Evolutionary conservation across 2,113 vertebrate species (phyloP).

Genomic region (Atlantisia rogersi): DNA sequence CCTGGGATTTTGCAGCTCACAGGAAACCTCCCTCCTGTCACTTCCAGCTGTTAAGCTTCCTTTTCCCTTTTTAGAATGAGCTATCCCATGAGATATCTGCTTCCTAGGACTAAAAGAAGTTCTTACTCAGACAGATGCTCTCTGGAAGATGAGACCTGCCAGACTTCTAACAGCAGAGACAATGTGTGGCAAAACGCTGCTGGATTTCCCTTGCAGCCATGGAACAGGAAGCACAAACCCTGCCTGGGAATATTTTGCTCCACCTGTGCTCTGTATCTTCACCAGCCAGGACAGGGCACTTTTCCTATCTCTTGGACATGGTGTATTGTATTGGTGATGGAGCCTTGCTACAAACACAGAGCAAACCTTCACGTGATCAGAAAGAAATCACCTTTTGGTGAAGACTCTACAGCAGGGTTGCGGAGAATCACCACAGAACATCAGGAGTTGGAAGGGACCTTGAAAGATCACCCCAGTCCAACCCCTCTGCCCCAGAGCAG

Average conservation of each 20-base stretch:
- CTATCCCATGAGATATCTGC: background rate
- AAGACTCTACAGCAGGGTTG: background rate
- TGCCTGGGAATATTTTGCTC: background rate
- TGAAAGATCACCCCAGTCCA: too few species aligned
- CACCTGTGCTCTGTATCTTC: background rate
- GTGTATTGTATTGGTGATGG: too few species aligned
- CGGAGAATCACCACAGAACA: too few species aligned
- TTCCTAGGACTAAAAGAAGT: background rate
- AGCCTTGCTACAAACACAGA: background rate
- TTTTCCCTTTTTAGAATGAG: background rate
- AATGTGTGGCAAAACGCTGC: background rate
- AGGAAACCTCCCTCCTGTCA: conserved; percentile 51
- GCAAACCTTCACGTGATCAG: background rate
- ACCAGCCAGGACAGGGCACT: background rate
- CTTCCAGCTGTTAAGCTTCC: background rate
- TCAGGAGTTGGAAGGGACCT: too few species aligned
- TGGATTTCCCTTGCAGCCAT: background rate
- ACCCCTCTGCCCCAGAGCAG: too few species aligned
- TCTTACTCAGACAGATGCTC: background rate
- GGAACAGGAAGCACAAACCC: background rate
- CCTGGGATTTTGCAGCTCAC: background rate
- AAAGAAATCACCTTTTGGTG: background rate
- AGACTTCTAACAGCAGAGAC: background rate
- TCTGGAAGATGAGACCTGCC: background rate
- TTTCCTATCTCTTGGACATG: background rate